A percentile compares a stretch with the other conserved stretches of the same genome.
phyloP scores from a whole-genome alignment of 2,113 vertebrate species.

The Callionymus lyra region DNA sequence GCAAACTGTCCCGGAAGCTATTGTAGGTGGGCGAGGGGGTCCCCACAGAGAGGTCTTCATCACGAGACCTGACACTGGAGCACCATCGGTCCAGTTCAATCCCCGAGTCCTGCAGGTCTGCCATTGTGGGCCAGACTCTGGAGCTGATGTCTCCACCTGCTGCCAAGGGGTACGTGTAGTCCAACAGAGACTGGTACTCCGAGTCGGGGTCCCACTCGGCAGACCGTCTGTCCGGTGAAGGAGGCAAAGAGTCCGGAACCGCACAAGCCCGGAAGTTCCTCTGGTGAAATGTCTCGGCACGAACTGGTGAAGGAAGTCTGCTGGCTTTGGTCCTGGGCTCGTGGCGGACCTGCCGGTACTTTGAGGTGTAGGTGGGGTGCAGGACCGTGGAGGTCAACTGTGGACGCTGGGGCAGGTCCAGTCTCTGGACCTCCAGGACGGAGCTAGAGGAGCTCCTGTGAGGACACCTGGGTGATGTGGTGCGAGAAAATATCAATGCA shows the following conservation, averaged over 20 bases:
- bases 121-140: slow-evolving; percentile 19
- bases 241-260: slow-evolving; percentile 70
- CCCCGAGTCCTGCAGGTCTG: slow-evolving; percentile 77
- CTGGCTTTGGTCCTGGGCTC: slow-evolving; percentile 9
- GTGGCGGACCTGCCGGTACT: slow-evolving; percentile 6
- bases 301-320: slow-evolving; percentile 2
- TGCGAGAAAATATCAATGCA: too few species aligned
- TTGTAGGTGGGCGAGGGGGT: slow-evolving; percentile 10
- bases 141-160: slow-evolving; percentile 52
- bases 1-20: slow-evolving; percentile 16
- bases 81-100: slow-evolving; percentile 76
- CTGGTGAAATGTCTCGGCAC: slow-evolving; percentile 59
- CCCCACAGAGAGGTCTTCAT: slow-evolving; percentile 25
- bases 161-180: slow-evolving; percentile 87
- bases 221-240: slow-evolving; percentile 70
- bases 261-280: slow-evolving; percentile 81
- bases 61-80: slow-evolving; percentile 45
- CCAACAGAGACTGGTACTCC: slow-evolving; percentile 82
- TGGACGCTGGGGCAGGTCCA: slow-evolving; percentile 29
- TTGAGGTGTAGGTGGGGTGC: slow-evolving; percentile 23
- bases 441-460: slow-evolving; percentile 33
- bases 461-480: slow-evolving; percentile 1
- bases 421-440: slow-evolving; percentile 31
- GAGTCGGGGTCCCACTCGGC: slow-evolving; percentile 77
- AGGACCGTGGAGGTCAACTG: slow-evolving; percentile 45